Conservation (phyloP, 2,888 invertebrate species). For the Eristalinus aeneus region DNA sequence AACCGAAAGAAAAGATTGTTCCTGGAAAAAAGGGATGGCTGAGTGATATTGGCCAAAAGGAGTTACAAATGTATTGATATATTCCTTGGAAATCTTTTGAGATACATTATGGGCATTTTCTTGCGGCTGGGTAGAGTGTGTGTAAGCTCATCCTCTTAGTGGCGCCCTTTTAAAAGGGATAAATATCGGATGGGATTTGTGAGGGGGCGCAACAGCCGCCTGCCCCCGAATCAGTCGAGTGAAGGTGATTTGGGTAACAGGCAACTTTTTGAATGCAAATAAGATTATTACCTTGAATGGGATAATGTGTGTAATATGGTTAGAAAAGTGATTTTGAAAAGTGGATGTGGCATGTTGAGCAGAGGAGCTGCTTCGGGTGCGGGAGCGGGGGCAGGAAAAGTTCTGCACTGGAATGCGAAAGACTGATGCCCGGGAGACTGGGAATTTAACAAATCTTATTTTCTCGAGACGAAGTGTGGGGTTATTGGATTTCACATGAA, state of each 20-base stretch:
- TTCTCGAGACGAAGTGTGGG: neutral
- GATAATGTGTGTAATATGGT: constrained; percentile 66
- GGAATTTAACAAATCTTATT: neutral
- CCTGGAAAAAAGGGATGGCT: constrained; percentile 23
- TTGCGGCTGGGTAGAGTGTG: neutral
- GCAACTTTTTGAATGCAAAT: constrained; percentile 58
- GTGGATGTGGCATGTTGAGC: constrained; percentile 50
- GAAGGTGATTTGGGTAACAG: constrained; percentile 45
- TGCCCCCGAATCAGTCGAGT: neutral
- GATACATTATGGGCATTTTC: constrained; percentile 4
- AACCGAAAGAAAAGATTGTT: neutral
- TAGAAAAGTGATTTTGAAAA: constrained; percentile 58
- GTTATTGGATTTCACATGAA: neutral
- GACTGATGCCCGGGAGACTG: neutral
- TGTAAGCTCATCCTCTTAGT: constrained; percentile 53
- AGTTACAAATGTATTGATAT: constrained; percentile 59
- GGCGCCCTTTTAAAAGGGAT: constrained; percentile 38
- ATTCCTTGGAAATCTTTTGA: constrained; percentile 50
- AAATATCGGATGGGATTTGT: constrained; percentile 49
- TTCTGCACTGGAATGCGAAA: neutral
- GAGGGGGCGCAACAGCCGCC: neutral
- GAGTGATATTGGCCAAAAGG: constrained; percentile 62
- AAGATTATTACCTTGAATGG: constrained; percentile 61
- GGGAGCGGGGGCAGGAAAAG: too few relatives aligned
- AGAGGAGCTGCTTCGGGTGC: constrained; percentile 15